Evolutionary conservation across 2,797 vertebrate genomes (phyloP), one percentile per base, ranked within the genome.

Genomic region (Hemibagrus guttatus): DNA sequence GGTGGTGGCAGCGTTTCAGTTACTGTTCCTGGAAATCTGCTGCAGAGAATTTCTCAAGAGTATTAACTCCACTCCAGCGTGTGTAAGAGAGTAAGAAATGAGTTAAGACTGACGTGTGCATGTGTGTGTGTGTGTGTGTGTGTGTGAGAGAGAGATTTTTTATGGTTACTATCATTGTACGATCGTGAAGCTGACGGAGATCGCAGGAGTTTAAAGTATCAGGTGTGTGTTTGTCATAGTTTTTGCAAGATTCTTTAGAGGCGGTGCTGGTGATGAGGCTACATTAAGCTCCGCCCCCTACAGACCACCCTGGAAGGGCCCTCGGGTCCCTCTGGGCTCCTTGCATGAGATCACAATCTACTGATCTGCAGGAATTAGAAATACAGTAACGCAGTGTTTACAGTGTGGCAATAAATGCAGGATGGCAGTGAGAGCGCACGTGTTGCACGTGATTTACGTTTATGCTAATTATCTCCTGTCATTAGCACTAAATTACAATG

Each of bases 11-110:
- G 91, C 90, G 93, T 93, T 92, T 88, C 92, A 93, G 92, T 95
- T 93, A 93, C 92, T 94, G 93, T 95, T 96, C 94, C 94, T 95
- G 95, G 94, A 96, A 95, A 94, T 95, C 92, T 92, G 93, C 91
- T 93, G 94, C 93, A 91, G 93, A 91, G 74, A n/a, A 93, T 96
- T 95, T 94, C 94, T 93, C 94, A 94, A 94, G 94, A 94, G 94
- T 92, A 94, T 94, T 94, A 95, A 81, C 39, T 64, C 78, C 78
- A 63, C 92, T 94, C 89, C 74, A 69, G 81, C 59, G 69, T 80
- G 85, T 90, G 86, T 56, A 61, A 42, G 84, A 28, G 58, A 46
- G 79, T 61, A 81, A 28, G 79, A 64, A 35, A 64, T 49, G 12
- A 26, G 56, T 31, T 16, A 31, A 54, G 8, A 56, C 28, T 1